Percentiles rank a stretch among this genome's conserved stretches.
These are phyloP conservation scores for Arenicola marina DNA, from an alignment of 2,888 invertebrate species.

Conservation along the genomic window DNA sequence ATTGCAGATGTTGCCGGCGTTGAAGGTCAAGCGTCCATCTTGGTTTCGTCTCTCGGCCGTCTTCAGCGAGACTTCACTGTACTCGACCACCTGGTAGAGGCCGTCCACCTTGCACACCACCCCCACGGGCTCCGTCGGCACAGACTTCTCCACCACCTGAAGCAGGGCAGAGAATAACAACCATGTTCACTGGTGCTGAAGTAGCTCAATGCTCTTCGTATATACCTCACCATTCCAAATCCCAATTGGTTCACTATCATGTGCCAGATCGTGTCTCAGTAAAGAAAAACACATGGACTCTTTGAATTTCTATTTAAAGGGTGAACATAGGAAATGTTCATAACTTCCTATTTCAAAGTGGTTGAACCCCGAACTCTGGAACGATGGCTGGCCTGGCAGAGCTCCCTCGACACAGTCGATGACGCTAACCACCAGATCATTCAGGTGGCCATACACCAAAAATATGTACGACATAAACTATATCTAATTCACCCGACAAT, in stretches of 20 bases:
- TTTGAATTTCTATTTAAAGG: too few relatives aligned
- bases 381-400: too few relatives aligned
- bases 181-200: not conserved
- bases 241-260: not conserved
- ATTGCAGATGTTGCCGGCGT: constrained; percentile 97
- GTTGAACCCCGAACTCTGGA: too few relatives aligned
- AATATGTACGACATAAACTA: too few relatives aligned
- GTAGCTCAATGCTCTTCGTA: not conserved
- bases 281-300: not conserved
- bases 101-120: constrained; percentile 93
- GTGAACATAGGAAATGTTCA: too few relatives aligned
- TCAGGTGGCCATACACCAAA: too few relatives aligned
- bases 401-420: too few relatives aligned
- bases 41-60: constrained; percentile 78
- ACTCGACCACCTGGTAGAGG: constrained; percentile 88
- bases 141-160: constrained; percentile 80
- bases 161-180: constrained; percentile 9
- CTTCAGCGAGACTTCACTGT: constrained; percentile 89
- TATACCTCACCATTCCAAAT: not conserved
- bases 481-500: too few relatives aligned
- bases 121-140: constrained; percentile 92
- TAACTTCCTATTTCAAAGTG: too few relatives aligned
- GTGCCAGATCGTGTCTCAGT: not conserved
- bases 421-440: too few relatives aligned
- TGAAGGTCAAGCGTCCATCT: constrained; percentile 84